phyloP scores from a whole-genome alignment of 2,888 invertebrate genomes.

The Lamproptera curius region DNA sequence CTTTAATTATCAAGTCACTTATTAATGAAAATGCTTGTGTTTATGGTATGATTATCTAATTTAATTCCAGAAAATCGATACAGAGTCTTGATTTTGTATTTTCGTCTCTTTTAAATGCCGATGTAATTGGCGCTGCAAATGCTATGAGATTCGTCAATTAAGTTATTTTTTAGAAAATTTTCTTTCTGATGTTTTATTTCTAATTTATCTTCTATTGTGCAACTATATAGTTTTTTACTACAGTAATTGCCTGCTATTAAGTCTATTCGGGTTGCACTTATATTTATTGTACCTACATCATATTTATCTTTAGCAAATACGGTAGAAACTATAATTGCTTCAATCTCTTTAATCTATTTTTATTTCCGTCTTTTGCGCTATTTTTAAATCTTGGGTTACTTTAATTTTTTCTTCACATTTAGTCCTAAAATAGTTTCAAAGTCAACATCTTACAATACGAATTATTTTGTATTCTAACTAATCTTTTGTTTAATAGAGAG shows the following conservation, averaged over 20 bases:
- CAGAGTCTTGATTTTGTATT: conserved; percentile 26
- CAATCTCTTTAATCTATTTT: no score
- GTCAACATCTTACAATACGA: no score
- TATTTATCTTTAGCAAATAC: conserved; percentile 21
- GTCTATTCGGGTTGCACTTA: conserved; percentile 19
- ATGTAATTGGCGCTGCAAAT: conserved; percentile 24
- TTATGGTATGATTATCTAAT: conserved; percentile 32
- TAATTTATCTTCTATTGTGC: conserved; percentile 20
- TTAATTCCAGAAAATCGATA: conserved; percentile 31
- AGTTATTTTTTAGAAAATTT: conserved; percentile 12
- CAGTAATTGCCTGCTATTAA: conserved; percentile 18
- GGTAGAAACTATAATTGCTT: no score
- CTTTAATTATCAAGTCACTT: conserved; percentile 38
- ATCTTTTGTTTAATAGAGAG: no score
- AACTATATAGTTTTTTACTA: conserved; percentile 22
- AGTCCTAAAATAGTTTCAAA: no score
- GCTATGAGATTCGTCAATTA: conserved; percentile 26
- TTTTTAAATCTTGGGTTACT: no score
- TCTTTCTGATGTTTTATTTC: conserved; percentile 23
- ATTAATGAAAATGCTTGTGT: conserved; percentile 36
- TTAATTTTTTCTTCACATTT: no score
- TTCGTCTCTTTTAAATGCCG: conserved; percentile 26
- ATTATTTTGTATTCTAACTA: no score
- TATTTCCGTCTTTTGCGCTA: no score
- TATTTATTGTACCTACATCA: conserved; percentile 20